phyloP scores from a whole-genome alignment of 2,797 vertebrate genomes.

The Hydrolagus colliei region DNA sequence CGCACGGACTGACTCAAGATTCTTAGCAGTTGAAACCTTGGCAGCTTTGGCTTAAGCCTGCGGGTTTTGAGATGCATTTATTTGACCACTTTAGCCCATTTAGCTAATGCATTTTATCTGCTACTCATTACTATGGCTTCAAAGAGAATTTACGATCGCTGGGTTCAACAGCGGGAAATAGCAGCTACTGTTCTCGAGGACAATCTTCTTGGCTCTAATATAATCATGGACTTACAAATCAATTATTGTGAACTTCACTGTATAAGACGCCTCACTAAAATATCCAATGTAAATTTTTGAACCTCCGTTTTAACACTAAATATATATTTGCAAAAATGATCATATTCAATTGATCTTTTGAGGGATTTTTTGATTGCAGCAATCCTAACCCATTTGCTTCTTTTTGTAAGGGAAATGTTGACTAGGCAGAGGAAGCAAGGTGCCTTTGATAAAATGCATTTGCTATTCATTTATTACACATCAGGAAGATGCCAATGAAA shows the following conservation, averaged over 20 bases:
- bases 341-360: not conserved
- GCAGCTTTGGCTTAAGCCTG: not conserved
- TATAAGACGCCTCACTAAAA: not conserved
- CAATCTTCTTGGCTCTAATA: not conserved
- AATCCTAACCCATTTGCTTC: not conserved
- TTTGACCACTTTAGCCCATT: not conserved
- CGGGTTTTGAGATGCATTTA: constrained; percentile 3
- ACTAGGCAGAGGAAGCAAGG: not conserved
- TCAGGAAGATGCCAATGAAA: not conserved
- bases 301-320: not conserved
- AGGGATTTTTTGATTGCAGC: not conserved
- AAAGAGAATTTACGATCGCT: not conserved
- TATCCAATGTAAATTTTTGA: not conserved
- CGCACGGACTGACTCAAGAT: not conserved
- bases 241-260: not conserved
- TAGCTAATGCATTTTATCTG: constrained; percentile 14
- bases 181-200: not conserved
- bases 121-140: not conserved
- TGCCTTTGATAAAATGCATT: not conserved
- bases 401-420: not conserved
- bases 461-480: not conserved
- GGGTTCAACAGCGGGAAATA: not conserved
- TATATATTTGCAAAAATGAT: not conserved
- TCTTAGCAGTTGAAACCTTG: not conserved
- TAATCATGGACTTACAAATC: not conserved